Conservation (phyloP, 2,113 vertebrate species). For the Suricata suricatta region DNA sequence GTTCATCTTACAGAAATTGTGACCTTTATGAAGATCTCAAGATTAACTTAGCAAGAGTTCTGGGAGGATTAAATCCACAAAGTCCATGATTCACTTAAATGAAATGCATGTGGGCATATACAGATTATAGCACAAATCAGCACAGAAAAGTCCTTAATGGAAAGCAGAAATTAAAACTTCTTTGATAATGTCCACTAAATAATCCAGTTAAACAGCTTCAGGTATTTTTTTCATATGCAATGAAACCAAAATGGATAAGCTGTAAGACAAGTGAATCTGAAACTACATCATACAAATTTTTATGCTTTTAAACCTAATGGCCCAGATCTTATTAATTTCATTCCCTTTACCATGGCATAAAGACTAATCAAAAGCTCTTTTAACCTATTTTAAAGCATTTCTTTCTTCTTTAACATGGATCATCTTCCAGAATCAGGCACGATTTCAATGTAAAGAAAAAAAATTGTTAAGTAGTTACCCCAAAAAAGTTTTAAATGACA, state of each 20-base stretch:
- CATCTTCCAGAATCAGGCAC: conserved; percentile 23
- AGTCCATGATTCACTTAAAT: conserved; percentile 26
- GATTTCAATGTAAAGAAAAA: conserved; percentile 43
- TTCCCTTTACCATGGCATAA: neutral
- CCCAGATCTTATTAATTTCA: conserved; percentile 43
- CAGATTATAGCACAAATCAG: conserved; percentile 50
- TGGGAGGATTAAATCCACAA: conserved; percentile 35
- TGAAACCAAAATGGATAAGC: conserved; percentile 53
- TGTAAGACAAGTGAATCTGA: conserved; percentile 23
- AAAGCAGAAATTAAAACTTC: conserved; percentile 55
- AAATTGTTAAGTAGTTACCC: neutral
- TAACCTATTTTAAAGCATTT: conserved; percentile 42
- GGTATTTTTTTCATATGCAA: conserved; percentile 56
- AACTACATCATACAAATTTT: conserved; percentile 33
- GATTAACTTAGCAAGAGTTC: conserved; percentile 51
- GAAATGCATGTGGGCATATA: conserved; percentile 38
- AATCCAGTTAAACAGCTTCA: conserved; percentile 46
- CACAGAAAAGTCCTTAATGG: conserved; percentile 7
- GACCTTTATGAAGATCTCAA: conserved; percentile 48
- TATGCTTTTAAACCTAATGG: conserved; percentile 48
- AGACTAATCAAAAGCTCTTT: conserved; percentile 50
- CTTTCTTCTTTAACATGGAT: neutral
- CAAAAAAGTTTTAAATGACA: conserved; percentile 37
- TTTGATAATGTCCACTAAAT: conserved; percentile 16
- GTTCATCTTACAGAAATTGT: conserved; percentile 23